phyloP scores from a whole-genome alignment of 2,797 vertebrate genomes.

The Novumbra hubbsi region DNA sequence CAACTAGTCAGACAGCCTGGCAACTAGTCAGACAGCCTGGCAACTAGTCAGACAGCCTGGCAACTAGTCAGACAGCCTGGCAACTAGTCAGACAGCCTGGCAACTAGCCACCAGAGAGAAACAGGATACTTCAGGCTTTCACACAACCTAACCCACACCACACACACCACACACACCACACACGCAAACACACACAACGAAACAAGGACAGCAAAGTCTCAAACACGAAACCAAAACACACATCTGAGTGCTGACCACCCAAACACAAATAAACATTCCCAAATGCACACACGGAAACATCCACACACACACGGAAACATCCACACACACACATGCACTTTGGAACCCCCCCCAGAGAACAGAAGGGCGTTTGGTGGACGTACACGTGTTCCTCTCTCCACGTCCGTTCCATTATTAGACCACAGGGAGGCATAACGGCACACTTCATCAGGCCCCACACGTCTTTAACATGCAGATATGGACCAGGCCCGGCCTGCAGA shows the following conservation, averaged over 20 bases:
- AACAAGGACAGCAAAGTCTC: background rate
- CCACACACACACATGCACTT: background rate
- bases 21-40: background rate
- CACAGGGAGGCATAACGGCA: constrained; percentile 35
- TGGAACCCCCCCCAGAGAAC: background rate
- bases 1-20: background rate
- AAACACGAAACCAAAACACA: constrained; percentile 5
- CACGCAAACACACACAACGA: constrained; percentile 15
- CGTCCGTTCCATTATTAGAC: constrained; percentile 27
- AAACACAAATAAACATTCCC: background rate
- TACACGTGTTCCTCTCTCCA: constrained; percentile 9
- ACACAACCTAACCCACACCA: constrained; percentile 13
- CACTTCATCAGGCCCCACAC: constrained; percentile 8
- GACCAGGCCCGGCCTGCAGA: background rate
- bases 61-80: background rate
- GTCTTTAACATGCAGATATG: constrained; percentile 38
- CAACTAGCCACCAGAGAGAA: constrained; percentile 23
- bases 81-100: background rate
- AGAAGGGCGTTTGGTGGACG: background rate
- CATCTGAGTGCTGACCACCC: background rate
- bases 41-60: background rate
- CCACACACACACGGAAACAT: background rate
- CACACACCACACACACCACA: constrained; percentile 14
- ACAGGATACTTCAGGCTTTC: constrained; percentile 38
- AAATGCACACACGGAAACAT: constrained; percentile 10